Percentiles rank a stretch among this genome's conserved stretches.
Conservation (phyloP, 2,888 invertebrate genomes). For the Orthosia gracilis region DNA sequence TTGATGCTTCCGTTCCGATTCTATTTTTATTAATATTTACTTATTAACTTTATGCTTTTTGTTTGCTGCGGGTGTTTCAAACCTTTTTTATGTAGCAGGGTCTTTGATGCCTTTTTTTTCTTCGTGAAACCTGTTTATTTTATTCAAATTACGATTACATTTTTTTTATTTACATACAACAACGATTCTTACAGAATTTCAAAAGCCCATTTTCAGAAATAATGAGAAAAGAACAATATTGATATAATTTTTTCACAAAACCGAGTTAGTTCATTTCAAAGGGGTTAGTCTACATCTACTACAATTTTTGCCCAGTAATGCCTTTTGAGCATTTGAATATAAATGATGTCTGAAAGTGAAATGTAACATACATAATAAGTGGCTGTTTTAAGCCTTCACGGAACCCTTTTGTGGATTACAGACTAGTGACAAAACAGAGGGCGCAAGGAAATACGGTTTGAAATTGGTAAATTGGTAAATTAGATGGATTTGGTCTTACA, state of each 20-base stretch:
- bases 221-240: constrained; percentile 53
- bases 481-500: not conserved
- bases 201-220: constrained; percentile 4
- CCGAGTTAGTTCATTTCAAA: constrained; percentile 88
- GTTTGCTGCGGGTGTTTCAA: constrained; percentile 47
- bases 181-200: not conserved
- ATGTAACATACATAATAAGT: constrained; percentile 92
- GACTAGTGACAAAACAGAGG: constrained; percentile 73
- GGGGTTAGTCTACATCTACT: constrained; percentile 81
- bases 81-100: constrained; percentile 37
- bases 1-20: constrained; percentile 87
- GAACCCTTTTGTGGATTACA: constrained; percentile 90
- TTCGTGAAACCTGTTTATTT: not conserved
- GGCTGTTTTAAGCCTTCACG: constrained; percentile 90
- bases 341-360: constrained; percentile 91
- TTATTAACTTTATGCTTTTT: constrained; percentile 76
- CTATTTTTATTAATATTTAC: constrained; percentile 84
- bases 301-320: constrained; percentile 90
- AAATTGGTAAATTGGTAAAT: not conserved
- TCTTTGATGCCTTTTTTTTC: not conserved
- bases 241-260: constrained; percentile 81
- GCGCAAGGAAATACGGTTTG: constrained; percentile 15
- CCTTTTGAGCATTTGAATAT: constrained; percentile 91
- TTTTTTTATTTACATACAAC: not conserved
- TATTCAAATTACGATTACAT: too few relatives aligned